Evolutionary conservation across 2,797 vertebrate species (phyloP).

Genomic region (Mastacembelus armatus): DNA sequence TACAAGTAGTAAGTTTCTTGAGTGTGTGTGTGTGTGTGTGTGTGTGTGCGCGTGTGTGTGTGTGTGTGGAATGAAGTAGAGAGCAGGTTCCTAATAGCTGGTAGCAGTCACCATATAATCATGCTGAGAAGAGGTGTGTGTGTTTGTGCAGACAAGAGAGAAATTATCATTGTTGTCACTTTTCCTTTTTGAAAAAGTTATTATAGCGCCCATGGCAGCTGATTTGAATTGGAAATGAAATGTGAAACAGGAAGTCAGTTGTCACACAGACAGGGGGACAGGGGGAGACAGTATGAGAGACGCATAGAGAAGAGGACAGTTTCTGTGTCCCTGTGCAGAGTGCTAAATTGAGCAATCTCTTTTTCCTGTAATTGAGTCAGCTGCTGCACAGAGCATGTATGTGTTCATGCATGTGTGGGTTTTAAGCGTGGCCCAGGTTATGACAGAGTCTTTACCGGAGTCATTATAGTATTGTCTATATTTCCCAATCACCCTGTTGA

Average conservation of each 20-base stretch:
- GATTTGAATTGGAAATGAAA: conserved; percentile 39
- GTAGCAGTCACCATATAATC: not conserved
- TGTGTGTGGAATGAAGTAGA: conserved; percentile 9
- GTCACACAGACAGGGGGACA: not conserved
- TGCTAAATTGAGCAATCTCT: conserved; percentile 39
- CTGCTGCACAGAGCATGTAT: conserved; percentile 8
- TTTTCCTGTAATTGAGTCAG: conserved; percentile 11
- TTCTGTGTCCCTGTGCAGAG: not conserved
- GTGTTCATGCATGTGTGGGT: conserved; percentile 16
- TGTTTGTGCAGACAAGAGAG: not conserved
- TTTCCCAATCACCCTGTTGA: not conserved
- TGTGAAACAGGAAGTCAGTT: conserved; percentile 28
- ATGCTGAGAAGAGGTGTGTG: not conserved
- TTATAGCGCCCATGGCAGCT: not conserved
- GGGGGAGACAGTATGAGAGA: not conserved
- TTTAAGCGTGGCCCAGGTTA: too few relatives aligned
- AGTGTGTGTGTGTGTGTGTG: not conserved
- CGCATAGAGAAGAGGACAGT: not conserved
- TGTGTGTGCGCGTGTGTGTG: not conserved
- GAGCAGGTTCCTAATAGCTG: conserved; percentile 2
- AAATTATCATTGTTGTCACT: not conserved
- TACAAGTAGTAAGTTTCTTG: too few relatives aligned
- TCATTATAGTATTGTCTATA: not conserved
- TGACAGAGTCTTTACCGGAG: not conserved
- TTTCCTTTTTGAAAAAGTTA: not conserved